Conservation (phyloP, 2,113 vertebrate genomes). For the Electrona antarctica region DNA sequence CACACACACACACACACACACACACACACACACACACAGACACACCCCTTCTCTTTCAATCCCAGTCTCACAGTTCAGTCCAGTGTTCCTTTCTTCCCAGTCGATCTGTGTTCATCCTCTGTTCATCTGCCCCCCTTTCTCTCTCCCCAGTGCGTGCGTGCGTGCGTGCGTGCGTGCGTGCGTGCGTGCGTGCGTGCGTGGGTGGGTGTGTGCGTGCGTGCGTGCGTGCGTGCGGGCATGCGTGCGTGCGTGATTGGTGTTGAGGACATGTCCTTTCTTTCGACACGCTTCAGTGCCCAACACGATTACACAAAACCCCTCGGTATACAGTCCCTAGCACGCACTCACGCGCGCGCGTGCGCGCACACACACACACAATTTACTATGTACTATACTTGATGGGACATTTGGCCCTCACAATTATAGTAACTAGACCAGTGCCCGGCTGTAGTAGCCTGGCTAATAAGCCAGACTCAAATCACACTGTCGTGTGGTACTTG, state of each 20-base stretch:
- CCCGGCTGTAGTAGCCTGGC: not conserved
- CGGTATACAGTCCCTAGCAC: constrained; percentile 46
- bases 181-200: constrained; percentile 26
- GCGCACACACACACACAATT: constrained; percentile 1
- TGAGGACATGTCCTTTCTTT: constrained; percentile 76
- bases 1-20: constrained; percentile 17
- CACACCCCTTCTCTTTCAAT: not conserved
- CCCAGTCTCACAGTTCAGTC: not conserved
- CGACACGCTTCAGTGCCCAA: constrained; percentile 70
- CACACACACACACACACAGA: constrained; percentile 25
- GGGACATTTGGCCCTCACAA: too few species aligned
- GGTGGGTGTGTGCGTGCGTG: constrained; percentile 62
- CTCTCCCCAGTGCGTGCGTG: constrained; percentile 16
- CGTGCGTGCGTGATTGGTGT: constrained; percentile 62
- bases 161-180: constrained; percentile 3
- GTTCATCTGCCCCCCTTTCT: constrained; percentile 44
- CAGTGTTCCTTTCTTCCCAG: not conserved
- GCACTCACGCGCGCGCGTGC: constrained; percentile 2
- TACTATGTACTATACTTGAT: too few species aligned
- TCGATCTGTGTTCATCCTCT: constrained; percentile 18
- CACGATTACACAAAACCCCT: constrained; percentile 76
- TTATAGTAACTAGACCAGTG: too few species aligned
- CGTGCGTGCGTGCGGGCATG: constrained; percentile 4
- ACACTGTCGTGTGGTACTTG: too few species aligned
- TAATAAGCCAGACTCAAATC: too few species aligned